Base-by-base conservation (phyloP, 2,888 invertebrate species). In the Lasioglossum villosulum region DNA sequence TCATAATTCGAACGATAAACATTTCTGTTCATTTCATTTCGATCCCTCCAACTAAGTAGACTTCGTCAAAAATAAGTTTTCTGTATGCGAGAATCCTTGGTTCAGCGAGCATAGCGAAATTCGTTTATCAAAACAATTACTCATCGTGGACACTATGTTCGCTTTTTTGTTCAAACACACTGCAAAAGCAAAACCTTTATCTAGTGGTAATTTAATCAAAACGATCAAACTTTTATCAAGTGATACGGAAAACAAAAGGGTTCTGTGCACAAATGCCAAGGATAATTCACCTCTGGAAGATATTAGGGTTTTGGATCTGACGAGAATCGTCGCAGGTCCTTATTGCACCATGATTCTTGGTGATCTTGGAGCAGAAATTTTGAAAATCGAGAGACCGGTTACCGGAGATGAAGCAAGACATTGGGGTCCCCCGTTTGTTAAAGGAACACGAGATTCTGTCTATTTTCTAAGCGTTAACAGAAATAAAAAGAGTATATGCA, bases 331-430 rank as follows among this genome's bases (percentile, higher is more conserved):
- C 4, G 99, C 99, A 34, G 99, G 99, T 0, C 99, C 99, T 0
- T 98, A 97, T 94, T 99, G 99, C 94, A 98, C 99, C 0, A 99
- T 99, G 99, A 96, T 98, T 79, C 95, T 99, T 37, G 98, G 98
- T 2, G 99, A 99, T 95, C 95, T 99, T 84, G 99, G 99, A 0
- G 99, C 99, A 0, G 98, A 99, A 93, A 96, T 99, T 0, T 97
- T 98, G 74, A 99, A 99, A 96, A 97, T 99, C 63, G 99, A 99
- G 94, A 97, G 97, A 90, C 97, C 98, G 0, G 97, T 96, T 0
- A 95, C 95, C 2, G 98, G 98, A 0, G 99, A 99, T 94, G 99
- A 99, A 92, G 97, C 98, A 0, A 96, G 99, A 75, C 97, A 97
- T 86, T 99, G 99, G 99, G 99, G 98, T 0, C 99, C 99, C 0